Conservation (phyloP, 1,140 invertebrate genomes). For the Hyles vespertilio region DNA sequence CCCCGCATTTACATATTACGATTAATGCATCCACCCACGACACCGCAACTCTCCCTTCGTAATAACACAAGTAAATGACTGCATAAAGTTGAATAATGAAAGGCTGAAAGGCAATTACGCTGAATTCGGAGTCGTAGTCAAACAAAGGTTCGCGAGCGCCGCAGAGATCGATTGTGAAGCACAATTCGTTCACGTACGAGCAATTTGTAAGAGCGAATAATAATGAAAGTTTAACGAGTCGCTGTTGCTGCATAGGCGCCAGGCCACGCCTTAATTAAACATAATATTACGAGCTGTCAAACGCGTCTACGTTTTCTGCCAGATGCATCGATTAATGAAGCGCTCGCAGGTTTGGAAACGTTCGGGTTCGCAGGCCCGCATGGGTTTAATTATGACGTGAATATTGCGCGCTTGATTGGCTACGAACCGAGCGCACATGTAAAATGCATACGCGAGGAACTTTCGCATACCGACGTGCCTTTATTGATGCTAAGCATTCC, state of each 20-base stretch:
- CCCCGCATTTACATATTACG: constrained; percentile 69
- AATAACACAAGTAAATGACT: constrained; percentile 73
- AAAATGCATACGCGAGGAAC: constrained; percentile 43
- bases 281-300: constrained; percentile 47
- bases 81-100: constrained; percentile 75
- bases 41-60: constrained; percentile 64
- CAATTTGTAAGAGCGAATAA: constrained; percentile 68
- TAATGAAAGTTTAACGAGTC: constrained; percentile 72
- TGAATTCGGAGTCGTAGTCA: constrained; percentile 73
- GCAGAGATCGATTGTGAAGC: constrained; percentile 66
- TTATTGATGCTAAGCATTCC: constrained; percentile 62
- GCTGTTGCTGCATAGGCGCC: constrained; percentile 39
- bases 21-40: constrained; percentile 72
- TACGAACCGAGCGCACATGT: constrained; percentile 25
- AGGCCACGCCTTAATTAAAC: constrained; percentile 56
- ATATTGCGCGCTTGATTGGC: constrained; percentile 17
- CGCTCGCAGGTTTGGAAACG: constrained; percentile 28
- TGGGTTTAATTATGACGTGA: constrained; percentile 1
- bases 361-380: neutral
- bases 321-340: constrained; percentile 17
- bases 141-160: constrained; percentile 65
- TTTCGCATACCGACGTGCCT: constrained; percentile 53
- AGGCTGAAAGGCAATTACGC: constrained; percentile 74
- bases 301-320: constrained; percentile 24
- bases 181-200: constrained; percentile 70